Conservation (phyloP, 2,113 vertebrate species). For the Ptilonorhynchus violaceus region DNA sequence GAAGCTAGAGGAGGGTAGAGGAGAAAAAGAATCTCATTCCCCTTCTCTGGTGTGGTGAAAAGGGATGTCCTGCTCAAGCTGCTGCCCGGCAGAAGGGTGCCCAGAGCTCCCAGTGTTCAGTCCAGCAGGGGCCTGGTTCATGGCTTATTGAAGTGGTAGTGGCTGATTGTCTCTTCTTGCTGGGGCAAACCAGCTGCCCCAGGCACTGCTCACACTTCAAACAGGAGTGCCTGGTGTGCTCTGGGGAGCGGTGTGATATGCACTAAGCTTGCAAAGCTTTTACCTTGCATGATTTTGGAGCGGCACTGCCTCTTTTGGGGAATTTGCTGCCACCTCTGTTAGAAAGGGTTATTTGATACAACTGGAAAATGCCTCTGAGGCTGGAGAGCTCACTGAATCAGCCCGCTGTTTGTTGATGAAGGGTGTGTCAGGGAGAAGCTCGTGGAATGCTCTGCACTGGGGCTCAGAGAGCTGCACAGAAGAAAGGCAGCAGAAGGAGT, state of each 20-base stretch:
- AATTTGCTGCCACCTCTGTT: fast-evolving
- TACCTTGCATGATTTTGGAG: neutral
- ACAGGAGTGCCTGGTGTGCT: neutral
- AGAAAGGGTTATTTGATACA: neutral
- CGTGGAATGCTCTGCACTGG: fast-evolving
- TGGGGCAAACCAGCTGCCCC: neutral
- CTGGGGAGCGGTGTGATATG: neutral
- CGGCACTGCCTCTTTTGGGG: fast-evolving
- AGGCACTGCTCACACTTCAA: neutral
- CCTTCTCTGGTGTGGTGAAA: neutral
- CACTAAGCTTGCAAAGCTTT: neutral
- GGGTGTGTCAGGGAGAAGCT: neutral
- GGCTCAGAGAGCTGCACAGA: neutral
- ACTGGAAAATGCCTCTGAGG: neutral
- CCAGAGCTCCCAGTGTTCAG: neutral
- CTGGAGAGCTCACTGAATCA: neutral
- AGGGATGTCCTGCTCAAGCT: neutral
- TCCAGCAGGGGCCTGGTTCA: neutral
- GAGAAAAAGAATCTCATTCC: neutral
- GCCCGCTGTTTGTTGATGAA: neutral
- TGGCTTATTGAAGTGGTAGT: neutral
- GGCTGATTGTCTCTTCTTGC: neutral
- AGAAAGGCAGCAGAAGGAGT: neutral
- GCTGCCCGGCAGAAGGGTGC: neutral
- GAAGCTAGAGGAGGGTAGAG: neutral